These are phyloP conservation scores for Cyphotilapia sp. DNA, from an alignment of 2,113 vertebrate species.

Conservation along the genomic window DNA sequence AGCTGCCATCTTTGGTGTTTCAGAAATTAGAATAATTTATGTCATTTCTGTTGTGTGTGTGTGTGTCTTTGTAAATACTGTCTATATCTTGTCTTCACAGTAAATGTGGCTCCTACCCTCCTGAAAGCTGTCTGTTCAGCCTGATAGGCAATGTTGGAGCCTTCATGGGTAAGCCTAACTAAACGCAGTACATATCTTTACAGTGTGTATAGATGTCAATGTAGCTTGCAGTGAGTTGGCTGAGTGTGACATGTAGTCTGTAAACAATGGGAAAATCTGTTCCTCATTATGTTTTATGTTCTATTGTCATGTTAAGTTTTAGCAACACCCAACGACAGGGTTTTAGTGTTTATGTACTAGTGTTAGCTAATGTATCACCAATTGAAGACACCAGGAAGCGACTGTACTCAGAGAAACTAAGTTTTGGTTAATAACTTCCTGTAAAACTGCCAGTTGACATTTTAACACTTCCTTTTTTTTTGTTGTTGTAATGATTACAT, in stretches of 20 bases:
- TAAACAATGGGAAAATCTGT: neutral
- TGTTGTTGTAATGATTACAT: neutral
- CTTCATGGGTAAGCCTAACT: conserved; percentile 82
- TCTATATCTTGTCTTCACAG: conserved; percentile 52
- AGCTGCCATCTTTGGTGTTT: neutral
- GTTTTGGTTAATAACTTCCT: neutral
- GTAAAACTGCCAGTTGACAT: neutral
- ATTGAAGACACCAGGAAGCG: neutral
- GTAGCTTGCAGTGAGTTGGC: neutral
- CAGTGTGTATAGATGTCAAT: neutral
- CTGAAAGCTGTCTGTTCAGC: conserved; percentile 92
- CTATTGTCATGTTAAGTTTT: neutral
- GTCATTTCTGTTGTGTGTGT: neutral
- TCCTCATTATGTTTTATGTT: neutral
- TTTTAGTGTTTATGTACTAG: neutral
- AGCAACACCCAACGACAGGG: neutral
- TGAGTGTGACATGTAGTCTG: neutral
- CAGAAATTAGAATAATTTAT: fast-evolving
- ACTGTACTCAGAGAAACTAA: neutral
- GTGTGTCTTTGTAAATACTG: neutral
- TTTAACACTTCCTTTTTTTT: neutral
- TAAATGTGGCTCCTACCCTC: conserved; percentile 88
- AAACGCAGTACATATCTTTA: neutral
- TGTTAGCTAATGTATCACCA: neutral
- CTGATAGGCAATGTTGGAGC: conserved; percentile 88